A percentile compares a stretch with the other conserved stretches of the same genome.
Conservation (phyloP, 2,113 vertebrate species). For the Erythrolamprus reginae region DNA sequence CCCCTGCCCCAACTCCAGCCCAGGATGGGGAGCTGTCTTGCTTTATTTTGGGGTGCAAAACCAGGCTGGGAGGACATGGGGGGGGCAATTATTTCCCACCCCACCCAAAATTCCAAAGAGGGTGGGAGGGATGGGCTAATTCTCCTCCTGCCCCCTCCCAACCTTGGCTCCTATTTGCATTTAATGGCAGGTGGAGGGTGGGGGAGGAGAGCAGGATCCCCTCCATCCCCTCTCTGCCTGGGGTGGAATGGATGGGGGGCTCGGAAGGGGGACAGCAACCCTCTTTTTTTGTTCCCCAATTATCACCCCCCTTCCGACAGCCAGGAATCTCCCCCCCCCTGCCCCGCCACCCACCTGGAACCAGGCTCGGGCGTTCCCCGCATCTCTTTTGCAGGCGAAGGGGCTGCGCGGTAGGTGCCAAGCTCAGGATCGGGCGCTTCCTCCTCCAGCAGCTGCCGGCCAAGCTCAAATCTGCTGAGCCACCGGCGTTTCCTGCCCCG, state of each 20-base stretch:
- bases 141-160: background rate
- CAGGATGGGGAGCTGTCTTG: background rate
- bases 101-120: background rate
- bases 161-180: background rate
- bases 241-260: background rate
- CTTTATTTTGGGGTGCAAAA: background rate
- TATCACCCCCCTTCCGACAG: background rate
- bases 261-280: background rate
- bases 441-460: too few relatives aligned
- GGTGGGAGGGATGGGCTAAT: accelerated
- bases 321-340: too few relatives aligned
- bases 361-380: background rate
- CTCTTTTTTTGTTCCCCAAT: background rate
- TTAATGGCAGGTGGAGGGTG: too few relatives aligned
- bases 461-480: constrained; percentile 23
- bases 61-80: too few relatives aligned
- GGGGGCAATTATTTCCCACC: background rate
- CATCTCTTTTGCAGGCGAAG: background rate
- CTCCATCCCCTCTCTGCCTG: too few relatives aligned
- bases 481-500: background rate
- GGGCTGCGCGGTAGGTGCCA: background rate
- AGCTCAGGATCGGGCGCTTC: background rate
- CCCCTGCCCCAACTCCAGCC: background rate
- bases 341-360: background rate
- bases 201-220: too few relatives aligned